These are phyloP conservation scores for Pardalotus punctatus DNA, from an alignment of 2,113 vertebrate species.

Conservation along the genomic window DNA sequence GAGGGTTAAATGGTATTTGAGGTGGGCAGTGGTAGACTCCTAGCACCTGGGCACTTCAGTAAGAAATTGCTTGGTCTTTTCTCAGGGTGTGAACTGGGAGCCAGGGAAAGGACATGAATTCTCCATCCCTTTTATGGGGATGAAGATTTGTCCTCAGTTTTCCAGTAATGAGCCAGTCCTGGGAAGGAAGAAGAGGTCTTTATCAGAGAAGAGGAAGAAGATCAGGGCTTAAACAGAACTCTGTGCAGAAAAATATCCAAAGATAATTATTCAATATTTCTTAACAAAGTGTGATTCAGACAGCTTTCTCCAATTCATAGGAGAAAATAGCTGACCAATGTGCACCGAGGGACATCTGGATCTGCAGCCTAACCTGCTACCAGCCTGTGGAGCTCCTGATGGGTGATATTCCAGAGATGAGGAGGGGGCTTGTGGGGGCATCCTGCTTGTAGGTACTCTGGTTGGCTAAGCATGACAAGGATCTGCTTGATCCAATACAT, in stretches of 20 bases:
- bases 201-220: conserved; percentile 27
- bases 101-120: conserved; percentile 89
- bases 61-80: not conserved
- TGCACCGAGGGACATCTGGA: not conserved
- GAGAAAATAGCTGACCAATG: accelerated
- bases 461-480: not conserved
- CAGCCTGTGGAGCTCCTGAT: not conserved
- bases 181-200: conserved; percentile 72
- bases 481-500: not conserved
- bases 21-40: not conserved
- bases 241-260: not conserved
- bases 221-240: not conserved
- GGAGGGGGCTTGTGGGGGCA: not conserved
- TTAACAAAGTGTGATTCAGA: not conserved
- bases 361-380: not conserved
- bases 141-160: conserved; percentile 82
- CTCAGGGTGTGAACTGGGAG: conserved; percentile 88
- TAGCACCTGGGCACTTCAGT: not conserved
- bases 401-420: not conserved
- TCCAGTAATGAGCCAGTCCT: conserved; percentile 5
- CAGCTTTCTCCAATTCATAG: not conserved
- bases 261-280: not conserved
- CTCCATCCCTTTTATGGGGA: conserved; percentile 85
- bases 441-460: not conserved
- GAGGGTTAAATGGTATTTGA: not conserved